These are phyloP conservation scores for Micrasema minimum DNA, from an alignment of 1,140 invertebrate species.

Conservation along the genomic window DNA sequence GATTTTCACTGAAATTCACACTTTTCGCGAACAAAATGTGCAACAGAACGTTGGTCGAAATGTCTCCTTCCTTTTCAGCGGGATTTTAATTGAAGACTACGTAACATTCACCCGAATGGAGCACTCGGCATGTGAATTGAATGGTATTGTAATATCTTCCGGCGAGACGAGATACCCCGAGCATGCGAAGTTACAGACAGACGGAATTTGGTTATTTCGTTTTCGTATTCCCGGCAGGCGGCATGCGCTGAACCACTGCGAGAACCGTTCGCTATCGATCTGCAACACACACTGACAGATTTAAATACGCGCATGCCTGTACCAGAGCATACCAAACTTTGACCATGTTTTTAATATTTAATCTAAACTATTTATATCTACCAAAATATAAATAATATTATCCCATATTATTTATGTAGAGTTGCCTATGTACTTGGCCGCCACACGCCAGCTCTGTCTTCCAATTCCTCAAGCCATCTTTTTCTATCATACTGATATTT, in stretches of 20 bases:
- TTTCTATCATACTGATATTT: too few species aligned
- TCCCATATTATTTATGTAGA: too few species aligned
- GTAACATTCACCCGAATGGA: conserved; percentile 31
- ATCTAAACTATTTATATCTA: too few species aligned
- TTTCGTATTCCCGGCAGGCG: too few species aligned
- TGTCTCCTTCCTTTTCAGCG: not conserved
- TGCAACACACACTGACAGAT: conserved; percentile 7
- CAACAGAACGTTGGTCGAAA: not conserved
- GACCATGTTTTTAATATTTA: not conserved
- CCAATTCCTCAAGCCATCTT: too few species aligned
- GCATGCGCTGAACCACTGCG: not conserved
- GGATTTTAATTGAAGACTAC: conserved; percentile 2
- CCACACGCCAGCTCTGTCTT: too few species aligned
- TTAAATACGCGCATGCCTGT: not conserved
- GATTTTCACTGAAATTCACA: conserved; percentile 3
- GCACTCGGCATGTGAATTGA: not conserved
- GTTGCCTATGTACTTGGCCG: too few species aligned
- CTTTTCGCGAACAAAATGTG: conserved; percentile 6
- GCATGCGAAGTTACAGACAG: not conserved
- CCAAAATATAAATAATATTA: too few species aligned
- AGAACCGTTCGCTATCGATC: conserved; percentile 26
- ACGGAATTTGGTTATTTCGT: too few species aligned
- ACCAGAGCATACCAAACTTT: conserved; percentile 8
- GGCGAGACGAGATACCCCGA: conserved; percentile 7
- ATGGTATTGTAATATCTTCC: not conserved